phyloP scores from a whole-genome alignment of 2,113 vertebrate species.

The Balaeniceps rex region DNA sequence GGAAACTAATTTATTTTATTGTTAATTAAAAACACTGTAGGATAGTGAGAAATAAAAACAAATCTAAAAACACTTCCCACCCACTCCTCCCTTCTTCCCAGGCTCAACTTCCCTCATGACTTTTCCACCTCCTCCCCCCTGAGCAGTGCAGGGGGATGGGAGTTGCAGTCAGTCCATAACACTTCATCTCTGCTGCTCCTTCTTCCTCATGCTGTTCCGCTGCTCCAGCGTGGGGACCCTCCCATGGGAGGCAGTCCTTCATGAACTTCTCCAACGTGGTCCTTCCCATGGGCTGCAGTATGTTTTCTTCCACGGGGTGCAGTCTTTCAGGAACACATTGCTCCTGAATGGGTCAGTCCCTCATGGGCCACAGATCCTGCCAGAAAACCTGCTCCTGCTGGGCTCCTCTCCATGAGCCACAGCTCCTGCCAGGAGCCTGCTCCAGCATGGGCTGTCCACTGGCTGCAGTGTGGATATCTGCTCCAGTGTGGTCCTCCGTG shows the following conservation, averaged over 20 bases:
- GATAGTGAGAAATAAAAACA: neutral
- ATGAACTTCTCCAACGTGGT: neutral
- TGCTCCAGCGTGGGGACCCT: neutral
- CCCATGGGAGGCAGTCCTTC: neutral
- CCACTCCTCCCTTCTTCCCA: neutral
- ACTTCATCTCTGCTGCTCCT: neutral
- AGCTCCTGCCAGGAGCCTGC: neutral
- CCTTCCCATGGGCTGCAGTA: neutral
- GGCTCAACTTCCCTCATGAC: neutral
- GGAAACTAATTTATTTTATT: neutral
- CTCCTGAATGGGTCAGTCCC: neutral
- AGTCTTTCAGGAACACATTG: neutral
- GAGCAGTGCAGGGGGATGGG: neutral
- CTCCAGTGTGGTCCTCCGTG: neutral
- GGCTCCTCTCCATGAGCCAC: neutral
- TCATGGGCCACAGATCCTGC: neutral
- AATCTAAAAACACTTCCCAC: neutral
- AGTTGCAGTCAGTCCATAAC: neutral
- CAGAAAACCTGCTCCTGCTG: neutral
- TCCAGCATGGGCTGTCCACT: neutral
- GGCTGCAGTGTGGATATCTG: neutral
- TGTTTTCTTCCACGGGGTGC: fast-evolving
- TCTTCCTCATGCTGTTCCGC: neutral
- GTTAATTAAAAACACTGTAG: neutral
- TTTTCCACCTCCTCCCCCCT: neutral